These are phyloP conservation scores for Caerostris darwini DNA, from an alignment of 1,140 invertebrate species.

Conservation along the genomic window DNA sequence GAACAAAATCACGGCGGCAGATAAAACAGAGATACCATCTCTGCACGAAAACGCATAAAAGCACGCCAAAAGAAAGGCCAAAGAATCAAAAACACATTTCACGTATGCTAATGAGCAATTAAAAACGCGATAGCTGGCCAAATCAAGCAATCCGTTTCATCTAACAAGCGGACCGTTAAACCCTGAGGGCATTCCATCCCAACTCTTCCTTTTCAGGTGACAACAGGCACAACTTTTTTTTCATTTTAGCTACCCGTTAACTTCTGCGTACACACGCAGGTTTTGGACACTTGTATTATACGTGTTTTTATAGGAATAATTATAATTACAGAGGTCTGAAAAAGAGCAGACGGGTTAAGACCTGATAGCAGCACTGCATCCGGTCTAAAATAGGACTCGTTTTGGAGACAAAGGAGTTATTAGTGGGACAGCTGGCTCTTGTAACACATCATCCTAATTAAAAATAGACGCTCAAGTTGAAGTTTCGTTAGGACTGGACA, in stretches of 20 bases:
- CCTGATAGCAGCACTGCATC: neutral
- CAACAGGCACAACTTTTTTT: neutral
- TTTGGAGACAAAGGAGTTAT: constrained; percentile 42
- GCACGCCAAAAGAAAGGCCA: neutral
- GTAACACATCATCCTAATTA: constrained; percentile 9
- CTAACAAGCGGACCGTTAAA: neutral
- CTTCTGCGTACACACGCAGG: neutral
- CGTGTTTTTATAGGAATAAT: neutral
- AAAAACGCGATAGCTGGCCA: constrained; percentile 30
- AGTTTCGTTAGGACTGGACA: neutral
- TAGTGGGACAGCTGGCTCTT: constrained; percentile 38
- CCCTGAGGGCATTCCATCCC: neutral
- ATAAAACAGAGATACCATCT: neutral
- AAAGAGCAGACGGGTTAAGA: neutral
- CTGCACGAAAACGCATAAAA: neutral
- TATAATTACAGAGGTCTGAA: neutral
- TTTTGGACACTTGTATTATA: neutral
- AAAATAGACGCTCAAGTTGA: neutral
- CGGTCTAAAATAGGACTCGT: constrained; percentile 19
- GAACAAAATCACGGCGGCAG: neutral
- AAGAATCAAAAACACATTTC: neutral
- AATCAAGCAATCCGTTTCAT: constrained; percentile 25
- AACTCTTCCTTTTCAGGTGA: constrained; percentile 20
- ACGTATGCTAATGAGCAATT: constrained; percentile 14
- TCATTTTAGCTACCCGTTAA: neutral